These are phyloP conservation scores for Ceratina calcarata DNA, from an alignment of 1,140 invertebrate genomes.

Conservation along the genomic window DNA sequence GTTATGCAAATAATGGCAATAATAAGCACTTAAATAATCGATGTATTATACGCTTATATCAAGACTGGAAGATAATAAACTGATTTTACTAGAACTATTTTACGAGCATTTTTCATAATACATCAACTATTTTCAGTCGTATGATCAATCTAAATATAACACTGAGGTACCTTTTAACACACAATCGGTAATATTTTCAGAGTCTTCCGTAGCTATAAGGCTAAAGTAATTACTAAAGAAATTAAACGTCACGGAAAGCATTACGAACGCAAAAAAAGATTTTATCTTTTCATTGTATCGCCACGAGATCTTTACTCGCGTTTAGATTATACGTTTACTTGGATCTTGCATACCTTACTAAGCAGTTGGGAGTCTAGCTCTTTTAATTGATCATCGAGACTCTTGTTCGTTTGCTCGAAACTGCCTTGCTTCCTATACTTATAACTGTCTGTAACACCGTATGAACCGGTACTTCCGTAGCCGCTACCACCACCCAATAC, in stretches of 20 bases:
- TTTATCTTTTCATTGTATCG: neutral
- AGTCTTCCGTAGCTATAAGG: constrained; percentile 69
- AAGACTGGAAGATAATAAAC: neutral
- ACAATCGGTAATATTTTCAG: constrained; percentile 72
- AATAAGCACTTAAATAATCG: constrained; percentile 50
- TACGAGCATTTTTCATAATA: neutral
- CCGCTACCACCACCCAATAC: constrained; percentile 82
- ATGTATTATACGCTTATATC: neutral
- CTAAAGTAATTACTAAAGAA: constrained; percentile 62
- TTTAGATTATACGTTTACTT: constrained; percentile 42
- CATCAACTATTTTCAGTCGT: constrained; percentile 35
- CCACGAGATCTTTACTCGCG: neutral
- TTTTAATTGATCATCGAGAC: constrained; percentile 90
- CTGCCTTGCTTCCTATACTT: constrained; percentile 83
- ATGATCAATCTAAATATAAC: constrained; percentile 51
- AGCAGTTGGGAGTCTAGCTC: constrained; percentile 88
- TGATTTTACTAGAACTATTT: neutral
- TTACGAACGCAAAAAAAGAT: constrained; percentile 8
- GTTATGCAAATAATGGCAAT: constrained; percentile 53
- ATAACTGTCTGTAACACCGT: constrained; percentile 82
- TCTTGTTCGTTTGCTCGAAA: constrained; percentile 88
- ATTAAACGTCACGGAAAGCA: constrained; percentile 48
- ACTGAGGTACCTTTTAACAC: constrained; percentile 74
- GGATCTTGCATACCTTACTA: constrained; percentile 84
- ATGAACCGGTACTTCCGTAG: constrained; percentile 83